Base-by-base conservation (phyloP, 2,797 vertebrate genomes). In the Falco peregrinus region DNA sequence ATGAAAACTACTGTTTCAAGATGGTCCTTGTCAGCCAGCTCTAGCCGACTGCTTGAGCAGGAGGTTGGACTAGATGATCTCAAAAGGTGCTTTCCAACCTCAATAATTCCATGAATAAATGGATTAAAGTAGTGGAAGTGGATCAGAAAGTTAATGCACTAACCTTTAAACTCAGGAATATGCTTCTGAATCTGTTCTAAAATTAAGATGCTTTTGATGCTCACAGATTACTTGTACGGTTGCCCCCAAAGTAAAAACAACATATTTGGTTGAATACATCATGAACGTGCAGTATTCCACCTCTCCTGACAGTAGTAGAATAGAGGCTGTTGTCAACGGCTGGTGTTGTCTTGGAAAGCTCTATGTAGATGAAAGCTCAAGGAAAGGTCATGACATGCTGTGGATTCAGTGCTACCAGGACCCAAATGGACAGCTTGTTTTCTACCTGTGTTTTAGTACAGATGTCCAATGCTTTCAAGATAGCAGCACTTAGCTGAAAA, bases 321-420 rank as follows among this genome's bases (percentile, higher is more conserved):
- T 22, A 57, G 11, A 90, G 10, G 10, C 9, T 69, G 5, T 41
- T 83, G 48, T 71, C 14, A 77, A 20, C 6, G 53, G 17, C 1
- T 50, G 20, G 78, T 65, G 13, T 4, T 78, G 3, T 53, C 83
- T 63, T 70, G 28, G 19, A 21, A 8, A 61, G 2, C 10, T 56
- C 17, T 50, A 0, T 57, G 10, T 57, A 37, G 39, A 67, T 8
- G 48, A 75, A 80, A 84, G n/a, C 10, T 76, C 35, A 79, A 61
- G 31, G 16, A 86, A 53, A 84, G 17, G 29, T 61, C 51, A 17
- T 70, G 63, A 39, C 4, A 9, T 28, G 22, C 5, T 11, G n/a
- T 21, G 51, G 39, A 59, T 26, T 61, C 0, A 0, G 6, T 48
- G 25, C 5, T 70, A 61, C 2, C 5, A 29, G 4, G n/a, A 77